Evolutionary conservation across 2,888 invertebrate genomes (phyloP).

Genomic region (Mamestra brassicae): DNA sequence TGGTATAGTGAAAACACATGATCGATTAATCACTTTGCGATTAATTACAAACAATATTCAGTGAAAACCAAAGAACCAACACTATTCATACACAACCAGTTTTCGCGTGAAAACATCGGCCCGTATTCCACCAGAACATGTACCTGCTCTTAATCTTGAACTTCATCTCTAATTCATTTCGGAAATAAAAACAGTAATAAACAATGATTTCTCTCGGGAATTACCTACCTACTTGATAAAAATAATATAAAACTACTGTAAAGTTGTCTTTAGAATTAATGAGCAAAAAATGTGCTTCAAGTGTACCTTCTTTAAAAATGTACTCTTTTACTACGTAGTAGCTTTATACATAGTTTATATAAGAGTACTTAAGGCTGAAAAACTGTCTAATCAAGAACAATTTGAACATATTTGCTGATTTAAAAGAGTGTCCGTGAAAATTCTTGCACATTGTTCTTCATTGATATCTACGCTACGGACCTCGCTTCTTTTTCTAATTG

Average conservation of each 20-base stretch:
- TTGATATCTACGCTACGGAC: no score
- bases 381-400: no score
- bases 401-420: no score
- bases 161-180: constrained; percentile 62
- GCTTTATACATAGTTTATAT: no score
- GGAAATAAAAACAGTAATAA: constrained; percentile 59
- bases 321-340: no score
- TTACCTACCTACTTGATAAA: constrained; percentile 6
- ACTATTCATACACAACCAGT: neutral
- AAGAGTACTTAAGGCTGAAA: no score
- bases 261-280: constrained; percentile 29
- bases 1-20: neutral
- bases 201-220: constrained; percentile 66
- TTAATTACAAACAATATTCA: neutral
- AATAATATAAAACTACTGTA: constrained; percentile 11
- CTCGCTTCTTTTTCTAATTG: no score
- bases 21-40: neutral
- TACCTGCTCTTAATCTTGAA: no score
- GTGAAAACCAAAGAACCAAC: neutral
- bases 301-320: no score
- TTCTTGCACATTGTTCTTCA: no score
- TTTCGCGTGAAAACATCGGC: neutral
- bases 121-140: no score
- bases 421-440: no score
- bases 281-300: constrained; percentile 12